Percentiles rank a stretch among this genome's conserved stretches.
These are phyloP conservation scores for Gallinago stenura DNA, from an alignment of 2,797 vertebrate species.

Conservation along the genomic window DNA sequence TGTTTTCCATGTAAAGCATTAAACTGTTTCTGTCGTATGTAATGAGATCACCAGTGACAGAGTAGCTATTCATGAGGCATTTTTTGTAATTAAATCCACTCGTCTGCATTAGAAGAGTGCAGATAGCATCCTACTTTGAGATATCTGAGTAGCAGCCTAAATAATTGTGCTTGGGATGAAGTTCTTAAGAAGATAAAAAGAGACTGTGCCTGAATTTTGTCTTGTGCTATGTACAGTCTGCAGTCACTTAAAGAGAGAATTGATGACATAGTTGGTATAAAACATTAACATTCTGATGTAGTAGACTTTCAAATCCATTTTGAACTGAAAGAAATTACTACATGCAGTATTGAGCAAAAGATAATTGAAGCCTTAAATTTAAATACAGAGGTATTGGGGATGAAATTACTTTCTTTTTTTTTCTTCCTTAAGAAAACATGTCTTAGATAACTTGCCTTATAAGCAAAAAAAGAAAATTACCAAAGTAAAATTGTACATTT, in stretches of 20 bases:
- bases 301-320: background rate
- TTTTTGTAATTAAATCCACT: background rate
- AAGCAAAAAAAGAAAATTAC: background rate
- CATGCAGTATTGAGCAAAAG: background rate
- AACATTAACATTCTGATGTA: background rate
- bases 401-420: background rate
- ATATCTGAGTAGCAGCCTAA: background rate
- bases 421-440: background rate
- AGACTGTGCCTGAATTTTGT: background rate
- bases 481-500: background rate
- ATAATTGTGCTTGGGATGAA: background rate
- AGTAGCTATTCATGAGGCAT: background rate
- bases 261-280: background rate
- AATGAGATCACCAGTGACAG: background rate
- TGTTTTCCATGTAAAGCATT: background rate
- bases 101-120: background rate
- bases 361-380: background rate
- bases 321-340: background rate
- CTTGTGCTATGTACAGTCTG: background rate
- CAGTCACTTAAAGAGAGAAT: background rate
- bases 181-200: background rate
- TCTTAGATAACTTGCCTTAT: background rate
- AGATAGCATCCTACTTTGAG: background rate
- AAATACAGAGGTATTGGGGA: background rate
- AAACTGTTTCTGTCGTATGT: background rate